Evolutionary conservation across 2,888 invertebrate species (phyloP).

Genomic region (Homarus gammarus): DNA sequence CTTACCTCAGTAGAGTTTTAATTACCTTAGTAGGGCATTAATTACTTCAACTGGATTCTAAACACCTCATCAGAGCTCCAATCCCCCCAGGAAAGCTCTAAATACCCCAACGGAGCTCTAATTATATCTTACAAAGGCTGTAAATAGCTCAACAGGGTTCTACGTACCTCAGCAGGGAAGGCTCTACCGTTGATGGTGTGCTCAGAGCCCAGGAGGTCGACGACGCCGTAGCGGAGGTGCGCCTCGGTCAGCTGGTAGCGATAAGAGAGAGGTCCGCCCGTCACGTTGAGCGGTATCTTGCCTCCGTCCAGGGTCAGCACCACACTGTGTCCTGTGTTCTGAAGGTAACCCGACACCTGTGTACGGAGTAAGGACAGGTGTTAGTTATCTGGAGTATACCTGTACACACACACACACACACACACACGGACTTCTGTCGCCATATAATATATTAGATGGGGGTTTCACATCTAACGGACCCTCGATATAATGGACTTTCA

Average conservation of each 20-base stretch:
- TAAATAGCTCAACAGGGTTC: too few species aligned
- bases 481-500: neutral
- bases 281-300: constrained; percentile 92
- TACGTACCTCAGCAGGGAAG: constrained; percentile 88
- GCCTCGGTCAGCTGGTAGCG: constrained; percentile 95
- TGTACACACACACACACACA: neutral
- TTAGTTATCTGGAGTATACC: neutral
- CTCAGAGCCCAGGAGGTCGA: constrained; percentile 96
- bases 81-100: too few species aligned
- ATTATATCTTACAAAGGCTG: too few species aligned
- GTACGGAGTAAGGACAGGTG: neutral
- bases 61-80: too few species aligned
- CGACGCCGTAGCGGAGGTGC: constrained; percentile 94
- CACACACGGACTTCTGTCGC: neutral
- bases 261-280: constrained; percentile 97
- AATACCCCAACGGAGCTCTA: too few species aligned
- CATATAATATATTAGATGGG: too few species aligned
- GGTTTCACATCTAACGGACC: too few species aligned
- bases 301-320: constrained; percentile 94
- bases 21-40: too few species aligned
- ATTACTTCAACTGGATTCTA: neutral
- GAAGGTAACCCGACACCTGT: constrained; percentile 92
- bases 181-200: constrained; percentile 97
- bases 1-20: too few species aligned
- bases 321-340: constrained; percentile 96